Evolutionary conservation across 2,113 vertebrate species (phyloP), one percentile per base, ranked within the genome.

Genomic region (Lasiurus cinereus): DNA sequence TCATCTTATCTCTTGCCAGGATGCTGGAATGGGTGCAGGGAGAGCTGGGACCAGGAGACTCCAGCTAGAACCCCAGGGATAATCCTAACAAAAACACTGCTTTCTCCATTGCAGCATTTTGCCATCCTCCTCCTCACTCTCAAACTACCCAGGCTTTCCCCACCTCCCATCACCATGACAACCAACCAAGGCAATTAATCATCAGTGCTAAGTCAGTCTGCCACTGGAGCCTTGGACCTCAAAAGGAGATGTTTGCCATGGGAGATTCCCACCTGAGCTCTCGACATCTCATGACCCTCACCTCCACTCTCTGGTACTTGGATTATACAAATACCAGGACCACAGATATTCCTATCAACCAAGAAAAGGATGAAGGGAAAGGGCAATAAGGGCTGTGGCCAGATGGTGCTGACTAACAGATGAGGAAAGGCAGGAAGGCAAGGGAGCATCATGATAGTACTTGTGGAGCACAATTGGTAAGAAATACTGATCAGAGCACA

Each of bases 311-410:
- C 43, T 70, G 56, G 43, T 1, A 31, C n/a, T 11, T 36, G 27
- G 13, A 50, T 64, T 48, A 18, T 13, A 29, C 31, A 43, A 33
- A 77, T 6, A 21, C 62, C 16, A 39, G 59, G 33, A n/a, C 22
- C 50, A 39, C 5, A 39, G 39, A 39, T 39, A 3, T 39, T 39
- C 39, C 22, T 1, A 6, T 0, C 50, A 33, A 5, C 0, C 0
- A n/a, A 59, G 89, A 77, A 74, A 21, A 50, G 19, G 54, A 9
- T 0, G 39, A 67, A 67, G 31, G n/a, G 43, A 33, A 52, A 43
- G 73, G 48, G 19, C 16, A 31, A 18, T 14, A 70, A 3, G 6
- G 56, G 1, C 0, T 31, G 43, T 33, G n/a, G 46, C 22, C 33
- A 2, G 46, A n/a, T 4, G 22, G 52, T 4, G 24, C 31, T 9